Evolutionary conservation across 2,888 invertebrate species (phyloP).

Genomic region (Drosophila limbata): DNA sequence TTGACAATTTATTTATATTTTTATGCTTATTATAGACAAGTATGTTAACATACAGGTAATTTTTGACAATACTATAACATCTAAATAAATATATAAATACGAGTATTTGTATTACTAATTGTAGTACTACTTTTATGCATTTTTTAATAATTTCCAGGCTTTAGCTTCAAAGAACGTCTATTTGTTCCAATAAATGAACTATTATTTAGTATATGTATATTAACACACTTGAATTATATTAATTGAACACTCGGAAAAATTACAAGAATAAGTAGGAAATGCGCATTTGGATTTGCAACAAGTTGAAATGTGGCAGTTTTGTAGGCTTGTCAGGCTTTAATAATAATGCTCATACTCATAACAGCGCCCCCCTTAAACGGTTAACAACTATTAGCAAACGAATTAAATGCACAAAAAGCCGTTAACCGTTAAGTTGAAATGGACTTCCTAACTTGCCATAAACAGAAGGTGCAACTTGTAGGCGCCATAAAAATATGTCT

Average conservation of each 20-base stretch:
- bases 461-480: constrained; percentile 38
- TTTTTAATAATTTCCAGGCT: background rate
- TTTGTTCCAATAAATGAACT: background rate
- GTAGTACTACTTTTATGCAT: background rate
- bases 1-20: too few relatives aligned
- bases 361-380: constrained; percentile 56
- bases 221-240: constrained; percentile 11
- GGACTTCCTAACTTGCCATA: constrained; percentile 71
- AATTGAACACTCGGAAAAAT: constrained; percentile 4
- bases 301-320: constrained; percentile 65
- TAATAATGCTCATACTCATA: constrained; percentile 60
- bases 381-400: constrained; percentile 38
- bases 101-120: background rate
- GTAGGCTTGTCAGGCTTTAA: constrained; percentile 67
- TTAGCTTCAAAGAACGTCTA: background rate
- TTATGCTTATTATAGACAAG: too few relatives aligned
- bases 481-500: constrained; percentile 37
- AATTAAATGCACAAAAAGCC: constrained; percentile 49
- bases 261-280: constrained; percentile 14
- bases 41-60: too few relatives aligned
- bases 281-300: constrained; percentile 22
- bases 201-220: background rate
- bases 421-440: constrained; percentile 54
- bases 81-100: background rate
- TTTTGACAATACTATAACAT: too few relatives aligned